phyloP scores from a whole-genome alignment of 1,140 invertebrate species.

The Drosophila bifasciata region DNA sequence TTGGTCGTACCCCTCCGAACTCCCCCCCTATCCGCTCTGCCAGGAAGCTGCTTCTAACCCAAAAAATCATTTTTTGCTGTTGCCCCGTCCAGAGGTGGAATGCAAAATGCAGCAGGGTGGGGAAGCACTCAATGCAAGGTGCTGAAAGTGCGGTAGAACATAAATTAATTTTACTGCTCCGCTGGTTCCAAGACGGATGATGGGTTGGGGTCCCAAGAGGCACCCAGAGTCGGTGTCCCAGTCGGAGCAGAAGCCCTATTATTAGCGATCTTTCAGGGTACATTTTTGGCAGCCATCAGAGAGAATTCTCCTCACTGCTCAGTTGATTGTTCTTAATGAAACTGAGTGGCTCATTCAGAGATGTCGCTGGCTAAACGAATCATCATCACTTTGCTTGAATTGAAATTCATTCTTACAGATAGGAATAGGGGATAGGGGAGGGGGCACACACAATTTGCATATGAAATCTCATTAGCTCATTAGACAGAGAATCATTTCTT shows the following conservation, averaged over 20 bases:
- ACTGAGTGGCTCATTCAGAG: constrained; percentile 60
- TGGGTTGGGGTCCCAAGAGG: no score
- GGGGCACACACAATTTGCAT: constrained; percentile 37
- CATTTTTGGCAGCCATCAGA: constrained; percentile 59
- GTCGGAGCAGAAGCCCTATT: constrained; percentile 22
- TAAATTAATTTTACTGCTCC: constrained; percentile 63
- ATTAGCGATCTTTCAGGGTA: constrained; percentile 46
- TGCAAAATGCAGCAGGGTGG: constrained; percentile 33
- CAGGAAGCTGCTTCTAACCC: constrained; percentile 49
- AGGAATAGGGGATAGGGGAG: constrained; percentile 41
- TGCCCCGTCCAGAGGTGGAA: constrained; percentile 28
- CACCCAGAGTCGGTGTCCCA: constrained; percentile 8
- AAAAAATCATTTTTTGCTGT: constrained; percentile 31
- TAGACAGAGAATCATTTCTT: constrained; percentile 7
- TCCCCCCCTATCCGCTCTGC: not conserved
- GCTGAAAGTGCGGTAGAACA: constrained; percentile 63
- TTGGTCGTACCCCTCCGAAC: not conserved
- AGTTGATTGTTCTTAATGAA: constrained; percentile 77
- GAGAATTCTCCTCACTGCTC: not conserved
- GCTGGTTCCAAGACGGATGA: constrained; percentile 1
- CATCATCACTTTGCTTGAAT: constrained; percentile 68
- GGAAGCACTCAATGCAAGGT: constrained; percentile 52
- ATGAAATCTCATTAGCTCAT: constrained; percentile 11
- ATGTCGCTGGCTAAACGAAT: constrained; percentile 58
- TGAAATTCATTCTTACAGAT: constrained; percentile 68